A percentile compares a stretch with the other conserved stretches of the same genome.
Conservation (phyloP, 2,797 vertebrate genomes). For the Cygnus olor region DNA sequence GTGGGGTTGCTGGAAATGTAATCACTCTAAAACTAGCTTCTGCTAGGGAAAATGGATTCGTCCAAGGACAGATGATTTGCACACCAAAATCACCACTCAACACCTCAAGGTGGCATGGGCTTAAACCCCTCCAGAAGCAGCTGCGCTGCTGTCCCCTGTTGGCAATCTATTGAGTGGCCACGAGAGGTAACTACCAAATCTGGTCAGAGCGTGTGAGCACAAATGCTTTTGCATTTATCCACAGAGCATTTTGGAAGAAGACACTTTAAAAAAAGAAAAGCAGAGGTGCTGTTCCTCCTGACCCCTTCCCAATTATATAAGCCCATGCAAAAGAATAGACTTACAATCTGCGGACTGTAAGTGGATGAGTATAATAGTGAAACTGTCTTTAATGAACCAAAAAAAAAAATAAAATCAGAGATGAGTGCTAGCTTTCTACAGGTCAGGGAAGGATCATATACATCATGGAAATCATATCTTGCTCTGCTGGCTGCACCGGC, state of each 20-base stretch:
- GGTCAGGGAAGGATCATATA: background rate
- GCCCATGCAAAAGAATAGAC: background rate
- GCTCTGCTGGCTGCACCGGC: background rate
- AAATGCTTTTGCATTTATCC: background rate
- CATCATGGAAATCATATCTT: background rate
- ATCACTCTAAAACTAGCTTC: background rate
- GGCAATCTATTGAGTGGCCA: background rate
- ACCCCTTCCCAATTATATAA: background rate
- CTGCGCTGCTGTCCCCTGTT: background rate
- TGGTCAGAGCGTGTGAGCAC: background rate
- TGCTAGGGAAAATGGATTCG: background rate
- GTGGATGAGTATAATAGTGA: background rate
- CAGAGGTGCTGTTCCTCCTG: background rate
- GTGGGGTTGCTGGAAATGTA: background rate
- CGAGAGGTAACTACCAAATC: background rate
- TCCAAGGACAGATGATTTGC: background rate
- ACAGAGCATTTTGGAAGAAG: background rate
- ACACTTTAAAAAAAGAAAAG: background rate
- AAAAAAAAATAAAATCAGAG: background rate
- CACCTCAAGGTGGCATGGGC: background rate
- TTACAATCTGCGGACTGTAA: background rate
- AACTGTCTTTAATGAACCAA: background rate
- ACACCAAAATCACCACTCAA: background rate
- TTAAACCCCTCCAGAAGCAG: background rate
- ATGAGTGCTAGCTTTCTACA: background rate